Percentiles rank a stretch among this genome's conserved stretches.
phyloP scores from a whole-genome alignment of 2,113 vertebrate species.

The Alligator mississippiensis region DNA sequence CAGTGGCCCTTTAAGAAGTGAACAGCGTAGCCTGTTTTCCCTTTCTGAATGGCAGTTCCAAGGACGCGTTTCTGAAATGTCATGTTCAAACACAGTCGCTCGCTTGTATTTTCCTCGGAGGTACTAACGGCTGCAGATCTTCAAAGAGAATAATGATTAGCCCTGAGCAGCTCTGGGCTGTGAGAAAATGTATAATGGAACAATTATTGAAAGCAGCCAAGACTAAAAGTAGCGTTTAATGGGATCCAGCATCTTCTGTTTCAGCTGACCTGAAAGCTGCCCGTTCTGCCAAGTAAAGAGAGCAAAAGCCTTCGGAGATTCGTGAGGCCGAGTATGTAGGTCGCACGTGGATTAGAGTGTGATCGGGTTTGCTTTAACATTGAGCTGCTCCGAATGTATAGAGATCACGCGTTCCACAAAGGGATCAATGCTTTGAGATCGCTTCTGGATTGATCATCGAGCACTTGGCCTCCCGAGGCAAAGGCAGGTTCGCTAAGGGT shows the following conservation, averaged over 20 bases:
- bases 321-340: not conserved
- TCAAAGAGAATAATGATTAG: not conserved
- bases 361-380: not conserved
- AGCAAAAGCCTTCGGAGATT: not conserved
- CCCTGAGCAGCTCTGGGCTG: not conserved
- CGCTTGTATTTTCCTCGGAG: not conserved
- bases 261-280: not conserved
- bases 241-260: not conserved
- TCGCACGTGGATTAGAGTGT: constrained; percentile 18
- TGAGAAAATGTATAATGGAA: not conserved
- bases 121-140: not conserved
- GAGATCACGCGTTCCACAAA: fast-evolving
- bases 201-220: not conserved
- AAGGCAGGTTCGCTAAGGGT: fast-evolving
- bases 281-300: constrained; percentile 15
- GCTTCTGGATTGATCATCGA: not conserved
- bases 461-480: not conserved
- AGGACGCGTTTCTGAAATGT: not conserved
- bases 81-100: fast-evolving
- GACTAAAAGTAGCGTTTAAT: constrained; percentile 30
- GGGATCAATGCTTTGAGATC: fast-evolving
- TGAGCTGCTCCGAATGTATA: not conserved
- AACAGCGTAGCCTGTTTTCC: fast-evolving
- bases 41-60: not conserved
- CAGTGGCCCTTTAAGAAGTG: not conserved